Evolutionary conservation across 2,797 vertebrate genomes (phyloP).

Genomic region (Spinus olivaceus): DNA sequence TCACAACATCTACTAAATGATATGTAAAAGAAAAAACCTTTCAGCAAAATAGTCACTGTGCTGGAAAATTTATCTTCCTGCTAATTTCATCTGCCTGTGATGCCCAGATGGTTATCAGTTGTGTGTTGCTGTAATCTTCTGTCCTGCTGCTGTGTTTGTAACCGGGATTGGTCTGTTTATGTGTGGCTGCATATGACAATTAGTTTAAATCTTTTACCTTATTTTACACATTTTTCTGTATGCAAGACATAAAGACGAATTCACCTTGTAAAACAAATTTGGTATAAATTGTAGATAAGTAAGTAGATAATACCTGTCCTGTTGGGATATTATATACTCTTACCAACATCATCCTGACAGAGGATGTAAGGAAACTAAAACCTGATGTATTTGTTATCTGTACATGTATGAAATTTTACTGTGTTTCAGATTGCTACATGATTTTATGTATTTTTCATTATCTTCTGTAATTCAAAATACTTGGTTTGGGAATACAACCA

Average conservation of each 20-base stretch:
- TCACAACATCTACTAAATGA: background rate
- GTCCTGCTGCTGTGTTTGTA: conserved; percentile 1
- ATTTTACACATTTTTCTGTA: background rate
- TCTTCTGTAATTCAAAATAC: background rate
- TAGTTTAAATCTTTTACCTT: background rate
- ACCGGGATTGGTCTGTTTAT: background rate
- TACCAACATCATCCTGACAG: background rate
- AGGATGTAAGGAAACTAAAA: background rate
- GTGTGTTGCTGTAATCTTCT: background rate
- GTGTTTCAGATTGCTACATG: background rate
- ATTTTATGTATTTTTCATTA: background rate
- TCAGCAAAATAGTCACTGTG: background rate
- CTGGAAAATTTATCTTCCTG: background rate
- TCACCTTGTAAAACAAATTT: background rate
- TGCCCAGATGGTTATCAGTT: background rate
- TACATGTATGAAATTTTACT: background rate
- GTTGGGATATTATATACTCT: background rate
- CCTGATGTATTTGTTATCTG: background rate
- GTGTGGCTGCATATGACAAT: background rate
- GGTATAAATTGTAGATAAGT: background rate
- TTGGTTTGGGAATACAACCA: background rate
- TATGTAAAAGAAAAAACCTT: background rate
- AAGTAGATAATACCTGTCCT: background rate
- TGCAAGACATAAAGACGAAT: background rate
- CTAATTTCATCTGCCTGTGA: background rate